Evolutionary conservation across 2,113 vertebrate species (phyloP), one percentile per base, ranked within the genome.

Genomic region (Ciconia boyciana): DNA sequence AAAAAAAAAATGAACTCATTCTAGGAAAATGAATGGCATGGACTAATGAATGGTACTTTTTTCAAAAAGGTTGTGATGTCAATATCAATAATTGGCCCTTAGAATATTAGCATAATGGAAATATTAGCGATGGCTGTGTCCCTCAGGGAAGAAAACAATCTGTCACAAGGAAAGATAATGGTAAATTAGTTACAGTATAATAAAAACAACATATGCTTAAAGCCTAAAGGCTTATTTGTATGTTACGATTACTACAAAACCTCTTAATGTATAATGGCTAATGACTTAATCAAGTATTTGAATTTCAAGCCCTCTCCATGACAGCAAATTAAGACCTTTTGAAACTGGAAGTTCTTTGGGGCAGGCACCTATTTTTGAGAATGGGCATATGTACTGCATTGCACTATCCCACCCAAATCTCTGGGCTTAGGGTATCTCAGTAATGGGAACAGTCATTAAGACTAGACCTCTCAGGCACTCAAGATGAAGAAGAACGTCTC

Each of bases 281-380:
- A 96, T 82, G 77, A 94, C 70, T 95, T 96, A 91, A 96, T 97
- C 65, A 95, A 93, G 52, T 79, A 61, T 92, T 94, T 93, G 77
- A 91, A 92, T 95, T 90, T 92, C 79, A 89, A 95, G 86, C 55
- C 76, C 52, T 94, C 48, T 93, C 44, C 76, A 74, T 29, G 77
- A 61, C 48, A 94, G 81, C 74, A 93, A 93, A 94, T 94, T 92
- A 89, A 94, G 83, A 85, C 61, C 66, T 91, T 78, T 75, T 44
- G 54, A 84, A 87, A 49, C 25, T 64, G 79, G 57, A 91, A 79
- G 39, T 57, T 93, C 65, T 82, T 68, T 76, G 69, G 92, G 83
- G n/a, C 65, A 84, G 48, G 29, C n/a, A 66, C 10, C 39, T 62
- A 13, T 68, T 81, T 89, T 46, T 65, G 69, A 82, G 60, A 89